These are phyloP conservation scores for Carassius gibelio DNA, from an alignment of 2,113 vertebrate genomes.

Conservation along the genomic window DNA sequence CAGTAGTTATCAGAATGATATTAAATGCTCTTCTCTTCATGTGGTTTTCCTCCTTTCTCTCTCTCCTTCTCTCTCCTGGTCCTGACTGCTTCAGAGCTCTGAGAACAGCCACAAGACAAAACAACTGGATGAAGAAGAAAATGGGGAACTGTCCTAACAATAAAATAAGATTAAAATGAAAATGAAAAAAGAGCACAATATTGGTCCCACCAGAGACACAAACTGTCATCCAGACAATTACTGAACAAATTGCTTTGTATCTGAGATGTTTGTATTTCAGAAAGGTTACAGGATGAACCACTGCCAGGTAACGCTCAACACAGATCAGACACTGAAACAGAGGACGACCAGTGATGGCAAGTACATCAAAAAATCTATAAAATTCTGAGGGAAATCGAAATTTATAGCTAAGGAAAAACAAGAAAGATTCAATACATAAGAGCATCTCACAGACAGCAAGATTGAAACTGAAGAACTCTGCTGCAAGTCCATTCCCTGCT, in stretches of 20 bases:
- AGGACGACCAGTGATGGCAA: slow-evolving; percentile 1
- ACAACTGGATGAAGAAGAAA: background rate
- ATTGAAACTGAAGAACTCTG: slow-evolving; percentile 39
- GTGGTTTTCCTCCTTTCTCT: background rate
- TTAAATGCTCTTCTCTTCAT: too few species aligned
- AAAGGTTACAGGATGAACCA: slow-evolving; percentile 16
- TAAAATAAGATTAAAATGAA: background rate
- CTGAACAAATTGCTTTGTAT: background rate
- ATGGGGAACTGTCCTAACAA: background rate
- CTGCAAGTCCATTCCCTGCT: slow-evolving; percentile 14
- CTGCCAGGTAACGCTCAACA: slow-evolving; percentile 23
- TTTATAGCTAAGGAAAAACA: background rate
- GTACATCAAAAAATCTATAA: background rate
- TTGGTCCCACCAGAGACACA: background rate
- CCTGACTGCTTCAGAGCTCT: slow-evolving; percentile 17
- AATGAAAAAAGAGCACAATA: background rate
- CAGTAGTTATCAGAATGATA: too few species aligned
- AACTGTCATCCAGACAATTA: background rate
- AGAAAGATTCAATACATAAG: background rate
- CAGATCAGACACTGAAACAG: background rate
- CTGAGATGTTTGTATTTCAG: background rate
- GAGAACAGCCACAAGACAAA: background rate
- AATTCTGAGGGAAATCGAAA: rapidly evolving
- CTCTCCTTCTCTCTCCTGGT: background rate
- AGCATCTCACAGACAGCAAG: slow-evolving; percentile 32